These are phyloP conservation scores for Tachystola acroxantha DNA, from an alignment of 2,888 invertebrate genomes.

Conservation along the genomic window DNA sequence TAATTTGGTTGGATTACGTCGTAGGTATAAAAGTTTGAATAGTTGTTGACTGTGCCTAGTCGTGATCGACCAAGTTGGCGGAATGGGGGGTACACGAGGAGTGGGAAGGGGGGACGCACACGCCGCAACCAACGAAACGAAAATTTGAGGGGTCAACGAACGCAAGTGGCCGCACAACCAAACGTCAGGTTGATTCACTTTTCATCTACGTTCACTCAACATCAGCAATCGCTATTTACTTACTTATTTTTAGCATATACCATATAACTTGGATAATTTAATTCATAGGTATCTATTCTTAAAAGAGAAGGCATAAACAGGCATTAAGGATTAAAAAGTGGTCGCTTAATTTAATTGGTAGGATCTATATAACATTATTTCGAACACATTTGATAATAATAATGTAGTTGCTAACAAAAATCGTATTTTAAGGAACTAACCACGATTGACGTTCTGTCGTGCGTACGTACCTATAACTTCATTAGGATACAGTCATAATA, in stretches of 20 bases:
- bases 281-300: no score
- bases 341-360: no score
- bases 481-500: no score
- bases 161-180: constrained; percentile 69
- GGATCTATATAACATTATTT: no score
- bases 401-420: no score
- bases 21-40: background rate
- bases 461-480: no score
- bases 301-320: no score
- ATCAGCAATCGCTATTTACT: constrained; percentile 47
- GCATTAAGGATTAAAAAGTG: no score
- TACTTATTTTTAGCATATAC: constrained; percentile 47
- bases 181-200: constrained; percentile 76
- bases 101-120: constrained; percentile 39
- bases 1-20: background rate
- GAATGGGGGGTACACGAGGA: constrained; percentile 42
- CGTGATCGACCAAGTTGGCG: constrained; percentile 56
- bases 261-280: no score
- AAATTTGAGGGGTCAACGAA: constrained; percentile 76
- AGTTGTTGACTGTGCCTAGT: constrained; percentile 37
- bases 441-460: no score
- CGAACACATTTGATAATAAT: no score
- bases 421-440: no score
- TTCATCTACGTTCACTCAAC: constrained; percentile 67
- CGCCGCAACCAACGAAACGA: constrained; percentile 70